Base-by-base conservation (phyloP, 2,888 invertebrate genomes). In the Conops quadrifasciatus region DNA sequence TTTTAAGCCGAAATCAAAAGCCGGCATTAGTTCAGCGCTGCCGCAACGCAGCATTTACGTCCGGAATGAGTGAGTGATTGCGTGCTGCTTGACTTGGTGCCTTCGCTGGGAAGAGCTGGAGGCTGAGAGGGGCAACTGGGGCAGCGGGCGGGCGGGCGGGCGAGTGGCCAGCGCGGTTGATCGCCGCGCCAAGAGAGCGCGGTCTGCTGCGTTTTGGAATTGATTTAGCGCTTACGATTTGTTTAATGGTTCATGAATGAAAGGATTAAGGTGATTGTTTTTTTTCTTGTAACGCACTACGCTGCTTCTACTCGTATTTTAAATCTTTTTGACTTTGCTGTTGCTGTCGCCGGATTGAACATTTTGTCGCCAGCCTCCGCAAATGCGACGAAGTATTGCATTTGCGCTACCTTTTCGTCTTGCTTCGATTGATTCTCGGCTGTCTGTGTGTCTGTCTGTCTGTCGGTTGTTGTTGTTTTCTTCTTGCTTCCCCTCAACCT, bases 191-290 rank as follows among this genome's bases (percentile, higher is more conserved):
- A 19, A 3, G n/a, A 19, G 19, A 13, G 30, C 30, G 2, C 49
- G 24, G 36, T 9, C 58, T 21, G 28, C 47, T 21, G 16, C 19
- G 15, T 65, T 53, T 71, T 30, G 53, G 70, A 73, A 71, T 70
- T 76, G 75, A 75, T 74, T 74, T 74, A 74, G 71, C 73, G 73
- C 69, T 66, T 75, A 75, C 73, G 75, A 77, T 75, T 75, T 75
- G 72, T 75, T 75, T 75, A 77, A 77, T 77, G 75, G 73, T 65
- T 73, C 76, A 73, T 77, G 73, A 75, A 76, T 75, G 75, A 72
- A 73, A 72, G 73, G 74, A 76, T 76, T 75, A 76, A 51, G 26
- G 19, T 36, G 21, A 30, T 30, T 51, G n/a, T 56, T 56, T 19
- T 21, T 26, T 36, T 28, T 24, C 26, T 58, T 13, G 2, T 45